Base-by-base conservation (phyloP, 2,797 vertebrate genomes). In the Takifugu ocellatus region DNA sequence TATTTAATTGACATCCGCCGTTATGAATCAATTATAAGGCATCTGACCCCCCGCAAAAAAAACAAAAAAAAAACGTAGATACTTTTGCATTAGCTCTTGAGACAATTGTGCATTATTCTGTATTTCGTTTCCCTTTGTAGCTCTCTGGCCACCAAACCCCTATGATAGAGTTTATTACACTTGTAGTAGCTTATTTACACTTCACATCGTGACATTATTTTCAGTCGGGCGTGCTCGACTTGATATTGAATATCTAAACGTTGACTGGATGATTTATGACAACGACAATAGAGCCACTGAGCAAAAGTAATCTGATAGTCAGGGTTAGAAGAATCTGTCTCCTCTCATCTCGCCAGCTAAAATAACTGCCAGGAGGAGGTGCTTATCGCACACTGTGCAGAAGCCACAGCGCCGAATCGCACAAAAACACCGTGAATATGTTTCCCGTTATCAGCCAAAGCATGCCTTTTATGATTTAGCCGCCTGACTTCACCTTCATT, bases 351-450 rank as follows among this genome's bases (percentile, higher is more conserved):
- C 43, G 59, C 54, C 68, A 72, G 70, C 59, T 46, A 29, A 56
- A 59, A 50, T 53, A 61, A 49, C 66, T 62, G 59, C 66, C 71
- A 64, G 66, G 61, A 69, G 69, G 72, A 75, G 68, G 74, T 53
- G 66, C 74, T 84, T 76, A 84, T 84, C 72, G 69, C 58, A 44
- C 61, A 46, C 15, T 57, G 61, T 63, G 67, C 61, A 74, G 79
- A 52, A 51, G 53, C 54, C 0, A 21, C 70, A 42, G 51, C 68
- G 55, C 44, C 31, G 50, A 56, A 54, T 55, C 51, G 47, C 29
- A 62, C 17, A 55, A 14, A 63, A 33, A 65, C 44, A 45, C 29
- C 27, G 36, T 26, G 58, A 70, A 49, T 59, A 26, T 53, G 44
- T 62, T 29, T 61, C 31, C 45, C 54, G 56, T 63, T 68, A 77